phyloP scores from a whole-genome alignment of 2,888 invertebrate genomes.

The Zaprionus obscuricornis region DNA sequence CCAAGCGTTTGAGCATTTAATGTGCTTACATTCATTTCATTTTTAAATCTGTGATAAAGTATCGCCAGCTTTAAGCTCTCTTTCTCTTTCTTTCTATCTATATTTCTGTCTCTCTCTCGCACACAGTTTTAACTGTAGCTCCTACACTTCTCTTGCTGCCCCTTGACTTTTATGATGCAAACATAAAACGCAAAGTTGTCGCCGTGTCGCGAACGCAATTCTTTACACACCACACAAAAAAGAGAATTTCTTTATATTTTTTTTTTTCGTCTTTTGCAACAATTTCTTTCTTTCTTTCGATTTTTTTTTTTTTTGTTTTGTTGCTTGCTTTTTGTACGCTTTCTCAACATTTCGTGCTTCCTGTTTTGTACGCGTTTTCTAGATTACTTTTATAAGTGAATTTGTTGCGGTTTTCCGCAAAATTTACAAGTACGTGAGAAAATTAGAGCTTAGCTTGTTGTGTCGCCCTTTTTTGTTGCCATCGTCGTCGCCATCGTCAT shows the following conservation, averaged over 20 bases:
- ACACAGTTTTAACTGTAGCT: neutral
- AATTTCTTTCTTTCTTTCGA: conserved; percentile 11
- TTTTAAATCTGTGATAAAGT: conserved; percentile 73
- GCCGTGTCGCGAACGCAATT: conserved; percentile 71
- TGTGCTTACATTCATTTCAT: conserved; percentile 74
- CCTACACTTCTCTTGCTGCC: conserved; percentile 17
- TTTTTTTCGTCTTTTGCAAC: conserved; percentile 17
- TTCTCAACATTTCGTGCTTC: conserved; percentile 57
- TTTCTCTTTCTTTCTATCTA: neutral
- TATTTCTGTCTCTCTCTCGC: neutral
- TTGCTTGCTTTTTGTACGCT: conserved; percentile 14
- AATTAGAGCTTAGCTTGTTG: conserved; percentile 72
- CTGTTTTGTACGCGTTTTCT: conserved; percentile 74
- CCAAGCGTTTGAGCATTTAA: conserved; percentile 60
- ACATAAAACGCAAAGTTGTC: conserved; percentile 70
- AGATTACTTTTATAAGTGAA: conserved; percentile 78
- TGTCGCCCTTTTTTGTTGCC: conserved; percentile 16
- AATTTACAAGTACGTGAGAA: conserved; percentile 78
- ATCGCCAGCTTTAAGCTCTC: conserved; percentile 61
- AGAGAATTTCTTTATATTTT: conserved; percentile 27
- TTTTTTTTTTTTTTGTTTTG: conserved; percentile 16
- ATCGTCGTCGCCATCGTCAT: neutral
- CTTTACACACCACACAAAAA: conserved; percentile 58
- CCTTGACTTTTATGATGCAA: conserved; percentile 21
- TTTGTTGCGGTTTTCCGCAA: conserved; percentile 78